Conservation (phyloP, 2,797 vertebrate genomes). For the Sebastes miniatus region DNA sequence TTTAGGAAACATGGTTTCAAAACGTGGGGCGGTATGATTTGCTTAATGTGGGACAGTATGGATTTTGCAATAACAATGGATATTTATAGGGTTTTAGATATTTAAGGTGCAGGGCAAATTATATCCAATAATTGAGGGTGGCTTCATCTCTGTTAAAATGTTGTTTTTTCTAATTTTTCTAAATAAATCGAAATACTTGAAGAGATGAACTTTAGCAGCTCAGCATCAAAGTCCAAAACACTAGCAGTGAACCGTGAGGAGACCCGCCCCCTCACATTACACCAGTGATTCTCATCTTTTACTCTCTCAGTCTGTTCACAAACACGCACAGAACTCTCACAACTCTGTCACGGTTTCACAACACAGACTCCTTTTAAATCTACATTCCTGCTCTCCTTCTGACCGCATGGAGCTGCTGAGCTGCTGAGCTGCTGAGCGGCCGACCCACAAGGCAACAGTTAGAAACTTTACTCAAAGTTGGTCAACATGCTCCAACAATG, state of each 20-base stretch:
- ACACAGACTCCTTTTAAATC: not conserved
- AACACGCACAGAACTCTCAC: not conserved
- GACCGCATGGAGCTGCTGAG: too few relatives aligned
- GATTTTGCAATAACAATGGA: too few relatives aligned
- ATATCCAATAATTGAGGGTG: too few relatives aligned
- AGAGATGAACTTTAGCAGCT: not conserved
- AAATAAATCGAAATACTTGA: too few relatives aligned
- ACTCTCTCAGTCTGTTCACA: not conserved
- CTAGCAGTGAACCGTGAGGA: conserved; percentile 30
- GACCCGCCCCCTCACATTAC: conserved; percentile 37
- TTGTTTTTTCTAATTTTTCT: too few relatives aligned
- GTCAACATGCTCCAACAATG: not conserved
- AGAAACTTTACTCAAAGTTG: not conserved
- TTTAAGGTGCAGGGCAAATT: too few relatives aligned
- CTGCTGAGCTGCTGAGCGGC: not conserved
- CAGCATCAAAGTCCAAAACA: conserved; percentile 9
- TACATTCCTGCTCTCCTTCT: not conserved
- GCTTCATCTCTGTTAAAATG: too few relatives aligned
- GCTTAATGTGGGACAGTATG: too few relatives aligned
- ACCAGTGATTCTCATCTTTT: not conserved
- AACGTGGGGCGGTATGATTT: too few relatives aligned
- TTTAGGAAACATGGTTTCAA: too few relatives aligned
- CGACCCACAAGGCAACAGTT: not conserved
- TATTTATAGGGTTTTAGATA: too few relatives aligned
- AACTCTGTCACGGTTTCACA: not conserved